Conservation (phyloP, 2,888 invertebrate species). For the Aphodius granarius region DNA sequence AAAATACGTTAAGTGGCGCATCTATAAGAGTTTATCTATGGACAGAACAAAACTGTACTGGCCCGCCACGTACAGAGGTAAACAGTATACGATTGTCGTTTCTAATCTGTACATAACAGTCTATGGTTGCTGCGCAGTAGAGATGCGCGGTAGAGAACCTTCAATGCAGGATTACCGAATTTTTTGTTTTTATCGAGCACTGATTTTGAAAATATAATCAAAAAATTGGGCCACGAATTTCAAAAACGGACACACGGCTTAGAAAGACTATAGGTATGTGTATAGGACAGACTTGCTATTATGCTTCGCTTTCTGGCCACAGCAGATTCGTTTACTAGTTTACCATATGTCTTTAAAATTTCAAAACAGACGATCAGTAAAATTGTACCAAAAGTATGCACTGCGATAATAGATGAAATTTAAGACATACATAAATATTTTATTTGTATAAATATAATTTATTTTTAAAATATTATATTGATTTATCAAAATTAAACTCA, state of each 20-base stretch:
- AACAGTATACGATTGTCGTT: too few relatives aligned
- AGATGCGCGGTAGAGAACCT: too few relatives aligned
- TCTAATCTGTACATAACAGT: too few relatives aligned
- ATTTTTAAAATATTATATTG: neutral
- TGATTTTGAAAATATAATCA: neutral
- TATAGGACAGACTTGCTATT: conserved; percentile 7
- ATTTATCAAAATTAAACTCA: too few relatives aligned
- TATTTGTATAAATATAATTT: neutral
- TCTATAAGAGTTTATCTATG: too few relatives aligned
- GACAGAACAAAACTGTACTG: too few relatives aligned
- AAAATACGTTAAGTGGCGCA: too few relatives aligned
- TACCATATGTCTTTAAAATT: conserved; percentile 8
- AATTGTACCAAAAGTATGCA: conserved; percentile 4
- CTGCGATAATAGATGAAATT: neutral
- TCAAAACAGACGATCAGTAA: conserved; percentile 6
- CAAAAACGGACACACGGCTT: neutral
- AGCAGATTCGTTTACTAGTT: conserved; percentile 11
- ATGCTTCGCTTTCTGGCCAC: conserved; percentile 12
- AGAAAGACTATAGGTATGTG: conserved; percentile 7
- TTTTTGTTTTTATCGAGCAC: neutral
- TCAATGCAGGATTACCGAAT: too few relatives aligned
- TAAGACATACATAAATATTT: neutral
- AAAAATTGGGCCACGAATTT: neutral
- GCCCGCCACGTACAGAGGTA: too few relatives aligned
- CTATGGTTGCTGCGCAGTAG: too few relatives aligned